Base-by-base conservation (phyloP, 1,140 invertebrate genomes). In the Steinernema feltiae region DNA sequence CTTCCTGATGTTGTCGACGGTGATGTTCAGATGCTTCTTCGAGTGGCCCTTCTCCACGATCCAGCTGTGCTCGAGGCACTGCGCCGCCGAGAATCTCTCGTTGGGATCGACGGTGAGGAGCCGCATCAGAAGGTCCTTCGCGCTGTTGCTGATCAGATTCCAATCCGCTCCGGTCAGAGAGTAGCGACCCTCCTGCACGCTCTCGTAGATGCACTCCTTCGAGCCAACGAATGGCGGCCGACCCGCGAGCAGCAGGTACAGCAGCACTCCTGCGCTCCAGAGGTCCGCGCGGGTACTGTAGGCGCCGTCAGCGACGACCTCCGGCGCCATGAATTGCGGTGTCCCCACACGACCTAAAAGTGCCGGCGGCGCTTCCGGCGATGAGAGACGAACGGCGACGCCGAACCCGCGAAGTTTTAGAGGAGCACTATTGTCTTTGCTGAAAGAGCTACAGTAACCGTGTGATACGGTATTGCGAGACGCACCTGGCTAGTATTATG, bases 351-450 rank as follows among this genome's bases (percentile, higher is more conserved):
- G 79, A 46, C 82, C 85, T 69, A 73, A 21, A 18, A 73, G 70
- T 27, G 73, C 27, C 2, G 72, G 32, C 18, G 32, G 72, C 31
- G 12, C 32, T 12, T 53, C 75, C 12, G 74, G 41, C 32, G 71
- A 72, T 0, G 77, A 77, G 76, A 97, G 89, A 86, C 97, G 94
- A 48, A 97, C 92, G 24, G 96, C 95, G 32, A 97, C 93, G 17
- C 95, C 94, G 87, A 99, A 98, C n/a, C 95, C 94, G 21, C 94
- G 94, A 30, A 99, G 89, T 88, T 99, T 99, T 78, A 99, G 93
- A 7, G 97, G 96, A 30, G 96, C 95, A 31, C 94, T 97, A 88
- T 98, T 99, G 87, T 98, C 96, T 83, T 76, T 93, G 32, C 80
- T 80, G 70, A 53, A 80, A 32, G 41, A n/a, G n/a, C n/a, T n/a